Base-by-base conservation (phyloP, 2,797 vertebrate genomes). In the Aeoliscus strigatus region DNA sequence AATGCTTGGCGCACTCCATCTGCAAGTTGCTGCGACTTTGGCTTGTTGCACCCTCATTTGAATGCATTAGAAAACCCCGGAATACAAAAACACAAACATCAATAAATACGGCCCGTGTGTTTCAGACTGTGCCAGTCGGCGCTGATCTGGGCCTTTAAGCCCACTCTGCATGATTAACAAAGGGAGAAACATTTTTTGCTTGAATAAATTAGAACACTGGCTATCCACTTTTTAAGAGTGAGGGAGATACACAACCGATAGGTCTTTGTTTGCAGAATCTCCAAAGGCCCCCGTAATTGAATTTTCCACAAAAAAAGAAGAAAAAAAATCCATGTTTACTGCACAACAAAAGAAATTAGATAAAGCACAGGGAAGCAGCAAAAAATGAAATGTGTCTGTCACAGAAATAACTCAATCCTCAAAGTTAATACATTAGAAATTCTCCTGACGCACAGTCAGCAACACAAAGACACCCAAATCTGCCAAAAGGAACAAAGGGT, bases 291-390 rank as follows among this genome's bases (percentile, higher is more conserved):
- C 18, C 14, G 4, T 69, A 83, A 84, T 87, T 85, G 86, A 60
- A 79, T 83, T 84, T 86, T 83, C 60, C 72, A 68, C 24, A 25
- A 25, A 25, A 25, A 9, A 25, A 25, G 6, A 25, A 25, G 9
- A 25, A 48, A 71, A 73, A 66, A 74, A 63, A 58, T 77, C 67
- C 69, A 75, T 86, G 79, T 86, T 85, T 85, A 81, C 50, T 35
- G 70, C 65, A 83, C 79, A 85, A 84, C 78, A 86, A 84, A 85
- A 73, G 62, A 81, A 84, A 85, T 86, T 74, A 80, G 60, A 86
- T 82, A 81, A 85, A 83, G 66, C 70, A 68, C 21, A 8, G 45
- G 39, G 60, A 71, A 53, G 75, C 49, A 36, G 59, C 47, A 51
- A 55, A 66, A 66, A 76, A 31, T 55, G 57, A 75, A 82, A 85